A percentile compares a stretch with the other conserved stretches of the same genome.
Evolutionary conservation across 2,797 vertebrate genomes (phyloP).

Genomic region (Alcedo atthis): DNA sequence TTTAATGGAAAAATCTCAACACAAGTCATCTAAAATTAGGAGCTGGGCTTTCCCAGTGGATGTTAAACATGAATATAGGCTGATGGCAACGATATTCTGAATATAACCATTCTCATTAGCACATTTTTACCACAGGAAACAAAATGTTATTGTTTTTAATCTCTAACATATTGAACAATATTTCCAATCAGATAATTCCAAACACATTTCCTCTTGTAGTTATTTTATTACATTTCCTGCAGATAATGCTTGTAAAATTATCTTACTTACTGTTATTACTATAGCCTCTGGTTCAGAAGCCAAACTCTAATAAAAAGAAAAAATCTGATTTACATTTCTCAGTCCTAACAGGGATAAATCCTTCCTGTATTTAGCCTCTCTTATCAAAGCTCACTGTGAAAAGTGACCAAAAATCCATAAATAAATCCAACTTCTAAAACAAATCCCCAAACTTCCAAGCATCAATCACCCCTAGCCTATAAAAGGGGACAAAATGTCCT

Average conservation of each 20-base stretch:
- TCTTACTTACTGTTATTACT: slow-evolving; percentile 45
- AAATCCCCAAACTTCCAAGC: not conserved
- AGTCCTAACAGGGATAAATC: slow-evolving; percentile 13
- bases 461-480: not conserved
- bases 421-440: slow-evolving; percentile 9
- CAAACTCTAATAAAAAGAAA: slow-evolving; percentile 54
- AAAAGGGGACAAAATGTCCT: slow-evolving; percentile 18
- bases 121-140: slow-evolving; percentile 41
- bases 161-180: slow-evolving; percentile 35
- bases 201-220: slow-evolving; percentile 44
- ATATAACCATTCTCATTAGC: slow-evolving; percentile 39
- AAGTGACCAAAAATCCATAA: slow-evolving; percentile 28
- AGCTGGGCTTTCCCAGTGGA: not conserved
- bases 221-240: slow-evolving; percentile 63
- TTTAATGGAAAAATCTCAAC: not conserved
- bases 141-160: slow-evolving; percentile 59
- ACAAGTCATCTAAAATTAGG: not conserved
- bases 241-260: slow-evolving; percentile 66
- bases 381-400: not conserved
- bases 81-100: slow-evolving; percentile 14
- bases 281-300: slow-evolving; percentile 25
- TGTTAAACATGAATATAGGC: not conserved
- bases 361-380: not conserved
- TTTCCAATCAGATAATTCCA: slow-evolving; percentile 51
- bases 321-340: slow-evolving; percentile 1